Evolutionary conservation across 2,888 invertebrate species (phyloP), one percentile per base, ranked within the genome.

Genomic region (Hesperia comma): DNA sequence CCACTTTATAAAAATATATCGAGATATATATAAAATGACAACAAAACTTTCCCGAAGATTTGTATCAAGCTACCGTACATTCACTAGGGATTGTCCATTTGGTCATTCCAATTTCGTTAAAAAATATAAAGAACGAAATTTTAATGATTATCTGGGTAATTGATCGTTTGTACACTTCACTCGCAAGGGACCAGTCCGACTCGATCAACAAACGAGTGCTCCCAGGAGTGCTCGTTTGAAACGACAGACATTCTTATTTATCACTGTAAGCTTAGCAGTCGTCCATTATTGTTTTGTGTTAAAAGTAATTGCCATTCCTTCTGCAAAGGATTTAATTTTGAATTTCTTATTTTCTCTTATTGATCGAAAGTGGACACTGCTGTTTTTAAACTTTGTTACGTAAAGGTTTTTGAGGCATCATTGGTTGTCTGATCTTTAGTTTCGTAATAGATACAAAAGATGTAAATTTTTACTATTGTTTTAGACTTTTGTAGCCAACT

Each of bases 141-240:
- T 46, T 5, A 46, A 19, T 19, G 19, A 49, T 26, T 53, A 53
- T 53, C 32, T 7, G 32, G 21, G 8, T 32, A 53, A 53, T 53
- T 53, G 26, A 53, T 53, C 26, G 51, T 21, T 51, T 46, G 32
- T 53, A 32, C 53, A 14, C 53, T 53, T 53, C 32, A 53, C 32
- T 53, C 53, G 7, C 53, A 32, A 53, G 53, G 26, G 53, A 15
- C 26, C 21, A 32, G 26, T n/a, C 32, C n/a, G n/a, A 32, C n/a
- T 53, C 53, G 32, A 53, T 53, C 53, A 14, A 32, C 53, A 53
- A n/a, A 53, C 53, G 53, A 53, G 26, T 53, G 51, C 53, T 53
- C 53, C n/a, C 53, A 14, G 6, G 53, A 53, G 53, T 15, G 17
- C 53, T 32, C 26, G 26, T 32, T n/a, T 53, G 32, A 53, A 14